phyloP scores from a whole-genome alignment of 2,797 vertebrate genomes.

The Labeo calbasu region DNA sequence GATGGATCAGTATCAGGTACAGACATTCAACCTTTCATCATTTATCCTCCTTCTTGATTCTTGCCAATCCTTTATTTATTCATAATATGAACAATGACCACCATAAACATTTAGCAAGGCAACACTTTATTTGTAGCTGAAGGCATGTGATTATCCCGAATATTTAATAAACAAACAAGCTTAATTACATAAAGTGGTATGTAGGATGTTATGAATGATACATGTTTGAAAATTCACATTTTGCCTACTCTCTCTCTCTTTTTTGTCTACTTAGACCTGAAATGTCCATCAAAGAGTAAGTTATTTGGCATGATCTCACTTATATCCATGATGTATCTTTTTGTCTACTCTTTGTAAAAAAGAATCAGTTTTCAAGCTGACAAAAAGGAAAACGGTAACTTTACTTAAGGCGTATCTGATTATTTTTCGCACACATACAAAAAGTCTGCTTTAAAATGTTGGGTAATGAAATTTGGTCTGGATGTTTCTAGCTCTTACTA shows the following conservation, averaged over 20 bases:
- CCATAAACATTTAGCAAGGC: background rate
- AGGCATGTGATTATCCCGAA: background rate
- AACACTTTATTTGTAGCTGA: background rate
- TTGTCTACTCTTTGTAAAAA: background rate
- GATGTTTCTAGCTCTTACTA: background rate
- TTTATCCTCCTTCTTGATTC: background rate
- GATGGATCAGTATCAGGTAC: slow-evolving; percentile 1
- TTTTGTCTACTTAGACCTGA: slow-evolving; percentile 13
- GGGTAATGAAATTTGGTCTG: background rate
- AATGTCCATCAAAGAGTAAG: slow-evolving; percentile 35
- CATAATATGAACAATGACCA: background rate
- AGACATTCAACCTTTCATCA: background rate
- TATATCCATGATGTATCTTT: background rate
- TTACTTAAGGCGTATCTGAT: background rate
- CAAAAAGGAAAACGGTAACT: background rate
- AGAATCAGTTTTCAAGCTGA: background rate
- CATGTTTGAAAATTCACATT: background rate
- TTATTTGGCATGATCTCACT: background rate
- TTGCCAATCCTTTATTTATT: background rate
- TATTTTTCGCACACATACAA: background rate
- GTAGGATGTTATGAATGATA: background rate
- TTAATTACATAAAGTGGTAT: background rate
- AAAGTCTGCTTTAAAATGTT: background rate
- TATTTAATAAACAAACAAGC: background rate
- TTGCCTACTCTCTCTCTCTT: background rate